Percentiles rank a stretch among this genome's conserved stretches.
Conservation (phyloP, 2,888 invertebrate genomes). For the Polymixis lichenea region DNA sequence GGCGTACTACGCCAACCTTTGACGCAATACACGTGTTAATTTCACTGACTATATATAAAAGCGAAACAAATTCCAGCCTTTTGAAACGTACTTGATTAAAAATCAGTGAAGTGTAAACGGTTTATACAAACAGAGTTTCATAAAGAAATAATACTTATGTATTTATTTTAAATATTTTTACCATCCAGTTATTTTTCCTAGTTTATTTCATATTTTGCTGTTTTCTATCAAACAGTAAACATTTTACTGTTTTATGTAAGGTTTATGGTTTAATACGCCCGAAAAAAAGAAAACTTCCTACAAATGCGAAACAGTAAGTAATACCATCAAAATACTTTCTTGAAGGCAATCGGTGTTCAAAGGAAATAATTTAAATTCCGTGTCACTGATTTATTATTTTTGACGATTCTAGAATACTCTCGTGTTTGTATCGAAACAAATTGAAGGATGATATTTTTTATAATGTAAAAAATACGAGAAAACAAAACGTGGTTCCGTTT, state of each 20-base stretch:
- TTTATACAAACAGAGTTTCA: neutral
- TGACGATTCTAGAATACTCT: slow-evolving; percentile 27
- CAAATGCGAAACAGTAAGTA: neutral
- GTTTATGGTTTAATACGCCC: neutral
- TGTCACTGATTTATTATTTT: slow-evolving; percentile 49
- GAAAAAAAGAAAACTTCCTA: neutral
- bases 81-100: slow-evolving; percentile 24
- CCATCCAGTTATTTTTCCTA: neutral
- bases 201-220: neutral
- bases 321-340: neutral
- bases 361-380: slow-evolving; percentile 30
- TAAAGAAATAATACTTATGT: slow-evolving; percentile 6
- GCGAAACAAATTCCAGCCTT: neutral
- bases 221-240: neutral
- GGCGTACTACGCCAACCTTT: neutral
- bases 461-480: slow-evolving; percentile 12
- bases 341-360: neutral
- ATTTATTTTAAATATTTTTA: neutral
- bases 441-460: slow-evolving; percentile 34
- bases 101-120: slow-evolving; percentile 13
- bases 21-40: neutral
- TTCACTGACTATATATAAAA: slow-evolving; percentile 5
- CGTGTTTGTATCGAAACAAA: slow-evolving; percentile 29
- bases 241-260: neutral
- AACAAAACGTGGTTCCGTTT: slow-evolving; percentile 27